These are phyloP conservation scores for Hoplodrina blanda DNA, from an alignment of 2,888 invertebrate species.

Conservation along the genomic window DNA sequence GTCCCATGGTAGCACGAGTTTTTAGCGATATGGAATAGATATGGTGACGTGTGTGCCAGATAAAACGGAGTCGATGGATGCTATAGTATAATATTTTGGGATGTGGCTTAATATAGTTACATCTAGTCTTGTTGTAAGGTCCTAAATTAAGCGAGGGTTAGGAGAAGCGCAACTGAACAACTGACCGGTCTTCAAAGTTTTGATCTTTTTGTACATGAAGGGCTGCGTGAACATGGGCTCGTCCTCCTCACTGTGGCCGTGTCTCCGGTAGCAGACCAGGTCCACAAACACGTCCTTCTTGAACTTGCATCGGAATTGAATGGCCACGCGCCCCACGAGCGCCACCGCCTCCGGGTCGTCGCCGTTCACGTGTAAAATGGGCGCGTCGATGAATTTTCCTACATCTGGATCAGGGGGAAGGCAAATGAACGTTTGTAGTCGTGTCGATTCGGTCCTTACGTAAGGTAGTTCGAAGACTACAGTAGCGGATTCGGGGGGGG, in stretches of 20 bases:
- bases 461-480: too few species aligned
- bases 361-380: conserved; percentile 98
- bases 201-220: conserved; percentile 97
- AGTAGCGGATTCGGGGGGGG: too few species aligned
- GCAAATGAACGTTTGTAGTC: not conserved
- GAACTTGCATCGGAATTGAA: conserved; percentile 96
- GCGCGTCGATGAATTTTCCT: conserved; percentile 97
- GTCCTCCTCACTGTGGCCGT: conserved; percentile 98
- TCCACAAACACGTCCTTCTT: conserved; percentile 97
- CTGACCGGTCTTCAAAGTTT: conserved; percentile 90
- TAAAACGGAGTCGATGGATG: too few species aligned
- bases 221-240: conserved; percentile 99
- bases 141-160: not conserved
- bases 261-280: conserved; percentile 95
- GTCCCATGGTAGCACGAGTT: too few species aligned
- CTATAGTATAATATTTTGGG: too few species aligned
- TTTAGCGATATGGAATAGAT: too few species aligned
- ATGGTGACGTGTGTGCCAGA: too few species aligned
- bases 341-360: conserved; percentile 98
- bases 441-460: too few species aligned
- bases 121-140: not conserved
- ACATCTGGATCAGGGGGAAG: conserved; percentile 89
- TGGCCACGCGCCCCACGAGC: conserved; percentile 96
- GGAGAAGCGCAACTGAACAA: not conserved
- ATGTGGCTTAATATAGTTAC: too few species aligned